Evolutionary conservation across 2,888 invertebrate species (phyloP).

Genomic region (Trachelus iudaicus): DNA sequence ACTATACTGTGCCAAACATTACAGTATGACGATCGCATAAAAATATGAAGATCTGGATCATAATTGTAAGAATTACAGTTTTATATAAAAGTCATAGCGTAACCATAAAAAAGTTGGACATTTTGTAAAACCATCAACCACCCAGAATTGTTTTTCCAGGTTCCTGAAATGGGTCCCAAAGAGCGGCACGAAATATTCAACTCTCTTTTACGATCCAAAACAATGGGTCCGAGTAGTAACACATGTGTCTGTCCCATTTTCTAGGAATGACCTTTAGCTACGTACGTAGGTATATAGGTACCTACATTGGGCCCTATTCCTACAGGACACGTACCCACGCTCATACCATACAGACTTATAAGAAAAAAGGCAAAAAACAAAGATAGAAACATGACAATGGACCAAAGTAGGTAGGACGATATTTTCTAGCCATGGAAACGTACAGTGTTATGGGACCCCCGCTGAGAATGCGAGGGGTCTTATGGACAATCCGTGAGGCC

Average conservation of each 20-base stretch:
- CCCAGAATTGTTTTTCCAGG: neutral
- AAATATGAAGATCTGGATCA: neutral
- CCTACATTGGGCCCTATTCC: neutral
- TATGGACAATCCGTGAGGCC: slow-evolving; percentile 43
- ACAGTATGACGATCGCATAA: neutral
- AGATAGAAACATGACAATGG: slow-evolving; percentile 14
- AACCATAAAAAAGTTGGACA: neutral
- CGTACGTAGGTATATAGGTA: neutral
- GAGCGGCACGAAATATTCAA: neutral
- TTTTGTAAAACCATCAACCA: neutral
- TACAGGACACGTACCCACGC: neutral
- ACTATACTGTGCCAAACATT: neutral
- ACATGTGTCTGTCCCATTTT: slow-evolving; percentile 3
- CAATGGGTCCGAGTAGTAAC: neutral
- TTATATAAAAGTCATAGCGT: neutral
- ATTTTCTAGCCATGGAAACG: neutral
- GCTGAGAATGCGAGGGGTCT: slow-evolving; percentile 11
- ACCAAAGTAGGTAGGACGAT: slow-evolving; percentile 1
- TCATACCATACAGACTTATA: neutral
- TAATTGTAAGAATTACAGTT: neutral
- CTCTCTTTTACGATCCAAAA: neutral
- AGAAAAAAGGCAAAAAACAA: neutral
- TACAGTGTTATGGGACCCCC: slow-evolving; percentile 13
- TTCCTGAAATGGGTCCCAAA: neutral
- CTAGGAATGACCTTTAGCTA: slow-evolving; percentile 2